Evolutionary conservation across 2,888 invertebrate genomes (phyloP).

Genomic region (Caenorhabditis plicata): DNA sequence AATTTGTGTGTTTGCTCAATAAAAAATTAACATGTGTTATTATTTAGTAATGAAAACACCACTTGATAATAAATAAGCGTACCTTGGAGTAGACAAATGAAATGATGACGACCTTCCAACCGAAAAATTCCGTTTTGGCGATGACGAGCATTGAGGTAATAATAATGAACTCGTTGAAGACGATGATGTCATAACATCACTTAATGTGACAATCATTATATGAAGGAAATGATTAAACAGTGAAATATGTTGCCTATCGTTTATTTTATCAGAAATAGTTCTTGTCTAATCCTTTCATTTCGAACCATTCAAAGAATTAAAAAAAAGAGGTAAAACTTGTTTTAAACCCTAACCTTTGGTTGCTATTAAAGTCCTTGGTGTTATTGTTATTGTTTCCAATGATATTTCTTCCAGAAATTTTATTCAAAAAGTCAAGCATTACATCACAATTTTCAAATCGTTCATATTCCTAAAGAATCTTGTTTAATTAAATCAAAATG

Average conservation of each 20-base stretch:
- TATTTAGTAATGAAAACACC: too few relatives aligned
- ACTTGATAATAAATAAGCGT: too few relatives aligned
- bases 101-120: slow-evolving; percentile 22
- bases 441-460: slow-evolving; percentile 37
- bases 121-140: slow-evolving; percentile 13
- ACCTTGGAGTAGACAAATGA: slow-evolving; percentile 26
- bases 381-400: slow-evolving; percentile 3
- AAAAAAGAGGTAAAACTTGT: too few relatives aligned
- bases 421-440: slow-evolving; percentile 39
- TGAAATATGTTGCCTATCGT: too few relatives aligned
- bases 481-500: too few relatives aligned
- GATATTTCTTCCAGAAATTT: slow-evolving; percentile 15
- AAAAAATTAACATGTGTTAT: too few relatives aligned
- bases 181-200: slow-evolving; percentile 22
- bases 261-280: too few relatives aligned
- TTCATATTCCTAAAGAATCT: slow-evolving; percentile 13
- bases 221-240: too few relatives aligned
- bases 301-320: too few relatives aligned
- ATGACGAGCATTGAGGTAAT: background rate
- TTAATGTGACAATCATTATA: background rate
- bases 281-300: too few relatives aligned
- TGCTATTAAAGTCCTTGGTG: background rate
- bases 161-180: background rate
- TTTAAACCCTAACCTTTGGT: background rate
- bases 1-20: too few relatives aligned